Percentiles rank a stretch among this genome's conserved stretches.
Evolutionary conservation across 2,888 invertebrate species (phyloP).

Genomic region (Syritta pipiens): DNA sequence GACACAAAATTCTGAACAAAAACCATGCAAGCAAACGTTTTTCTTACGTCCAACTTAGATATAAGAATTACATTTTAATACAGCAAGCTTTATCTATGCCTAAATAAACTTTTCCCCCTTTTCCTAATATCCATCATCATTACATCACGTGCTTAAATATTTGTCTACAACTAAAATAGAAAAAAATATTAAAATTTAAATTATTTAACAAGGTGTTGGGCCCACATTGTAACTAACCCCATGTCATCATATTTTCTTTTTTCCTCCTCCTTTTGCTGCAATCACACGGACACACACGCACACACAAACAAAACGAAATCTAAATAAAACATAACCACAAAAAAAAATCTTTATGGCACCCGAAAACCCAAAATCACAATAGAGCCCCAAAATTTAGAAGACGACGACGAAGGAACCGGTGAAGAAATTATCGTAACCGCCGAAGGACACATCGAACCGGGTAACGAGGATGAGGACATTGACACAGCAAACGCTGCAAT

Average conservation of each 20-base stretch:
- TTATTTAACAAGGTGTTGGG: slow-evolving; percentile 71
- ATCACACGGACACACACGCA: slow-evolving; percentile 51
- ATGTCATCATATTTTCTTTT: slow-evolving; percentile 71
- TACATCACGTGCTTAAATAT: slow-evolving; percentile 45
- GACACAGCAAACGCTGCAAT: slow-evolving; percentile 77
- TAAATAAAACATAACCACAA: not conserved
- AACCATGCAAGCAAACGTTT: slow-evolving; percentile 59
- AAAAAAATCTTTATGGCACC: slow-evolving; percentile 37
- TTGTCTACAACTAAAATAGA: not conserved
- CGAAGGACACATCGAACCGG: slow-evolving; percentile 74
- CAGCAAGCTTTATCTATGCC: not conserved
- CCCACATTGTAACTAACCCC: slow-evolving; percentile 72
- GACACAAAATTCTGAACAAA: slow-evolving; percentile 33
- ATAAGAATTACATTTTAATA: not conserved
- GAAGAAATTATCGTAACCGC: slow-evolving; percentile 76
- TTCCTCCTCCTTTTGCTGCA: slow-evolving; percentile 65
- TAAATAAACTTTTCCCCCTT: not conserved
- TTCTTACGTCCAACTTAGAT: not conserved
- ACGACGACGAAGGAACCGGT: slow-evolving; percentile 70
- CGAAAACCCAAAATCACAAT: slow-evolving; percentile 57
- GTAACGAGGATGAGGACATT: slow-evolving; percentile 72
- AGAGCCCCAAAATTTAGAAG: slow-evolving; percentile 73
- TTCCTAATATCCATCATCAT: not conserved
- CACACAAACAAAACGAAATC: slow-evolving; percentile 39
- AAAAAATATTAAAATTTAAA: not conserved